Conservation (phyloP, 1,140 invertebrate species). For the Pseudomyrmex cubaensis region DNA sequence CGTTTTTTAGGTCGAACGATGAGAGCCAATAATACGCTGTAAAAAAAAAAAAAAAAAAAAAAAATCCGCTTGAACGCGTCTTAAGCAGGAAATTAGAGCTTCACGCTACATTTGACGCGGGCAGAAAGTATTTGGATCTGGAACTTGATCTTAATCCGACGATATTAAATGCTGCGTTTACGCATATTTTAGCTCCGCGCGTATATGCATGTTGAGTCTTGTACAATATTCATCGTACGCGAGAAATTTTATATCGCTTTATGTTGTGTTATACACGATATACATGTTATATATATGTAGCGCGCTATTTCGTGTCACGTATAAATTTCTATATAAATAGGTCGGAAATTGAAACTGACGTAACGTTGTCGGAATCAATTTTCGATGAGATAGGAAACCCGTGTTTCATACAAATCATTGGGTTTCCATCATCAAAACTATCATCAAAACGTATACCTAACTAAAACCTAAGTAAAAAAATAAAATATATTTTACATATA, state of each 20-base stretch:
- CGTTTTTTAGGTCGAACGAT: conserved; percentile 20
- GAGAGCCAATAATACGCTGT: not conserved
- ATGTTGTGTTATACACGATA: not conserved
- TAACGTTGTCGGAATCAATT: not conserved
- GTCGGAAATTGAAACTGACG: not conserved
- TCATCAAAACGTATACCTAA: too few species aligned
- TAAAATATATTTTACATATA: too few species aligned
- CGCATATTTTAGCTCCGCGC: not conserved
- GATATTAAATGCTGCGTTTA: conserved; percentile 21
- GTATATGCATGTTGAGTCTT: not conserved
- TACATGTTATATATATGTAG: not conserved
- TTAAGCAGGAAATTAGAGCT: conserved; percentile 21
- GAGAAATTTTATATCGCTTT: not conserved
- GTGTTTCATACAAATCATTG: not conserved
- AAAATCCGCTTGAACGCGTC: conserved; percentile 3
- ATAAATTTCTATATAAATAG: too few species aligned
- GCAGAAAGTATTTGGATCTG: conserved; percentile 3
- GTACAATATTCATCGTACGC: not conserved
- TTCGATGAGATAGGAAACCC: not conserved
- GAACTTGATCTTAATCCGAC: conserved; percentile 40
- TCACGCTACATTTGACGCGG: not conserved
- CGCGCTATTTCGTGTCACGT: too few species aligned
- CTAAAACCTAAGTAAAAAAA: too few species aligned
- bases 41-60: not conserved
- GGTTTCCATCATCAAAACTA: not conserved